Evolutionary conservation across 2,797 vertebrate species (phyloP).

Genomic region (Xyrichtys novacula): DNA sequence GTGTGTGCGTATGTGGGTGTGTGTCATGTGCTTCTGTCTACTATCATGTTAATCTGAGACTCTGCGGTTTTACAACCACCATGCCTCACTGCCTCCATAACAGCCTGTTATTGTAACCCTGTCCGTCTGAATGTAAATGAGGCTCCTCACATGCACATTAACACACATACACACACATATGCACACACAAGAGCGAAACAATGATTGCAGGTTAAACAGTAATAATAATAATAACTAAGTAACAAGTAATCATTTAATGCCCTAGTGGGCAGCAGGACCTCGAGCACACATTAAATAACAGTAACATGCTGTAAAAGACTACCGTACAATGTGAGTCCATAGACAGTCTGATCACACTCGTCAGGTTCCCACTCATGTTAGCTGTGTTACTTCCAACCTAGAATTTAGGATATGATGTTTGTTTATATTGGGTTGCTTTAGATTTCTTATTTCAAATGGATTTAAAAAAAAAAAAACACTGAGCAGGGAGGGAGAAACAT

Average conservation of each 20-base stretch:
- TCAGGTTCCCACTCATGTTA: too few species aligned
- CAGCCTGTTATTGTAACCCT: conserved; percentile 54
- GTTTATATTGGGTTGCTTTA: too few species aligned
- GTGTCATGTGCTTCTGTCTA: conserved; percentile 22
- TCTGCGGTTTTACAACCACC: conserved; percentile 48
- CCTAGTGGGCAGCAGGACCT: conserved; percentile 4
- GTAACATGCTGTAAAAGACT: conserved; percentile 17
- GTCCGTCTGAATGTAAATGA: conserved; percentile 40
- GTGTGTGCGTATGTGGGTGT: conserved; percentile 10
- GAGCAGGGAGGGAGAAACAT: too few species aligned
- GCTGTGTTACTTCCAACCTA: too few species aligned
- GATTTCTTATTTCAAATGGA: too few species aligned
- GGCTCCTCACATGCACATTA: not conserved
- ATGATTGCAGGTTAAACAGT: conserved; percentile 31
- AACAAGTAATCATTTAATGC: conserved; percentile 23
- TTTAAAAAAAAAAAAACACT: too few species aligned
- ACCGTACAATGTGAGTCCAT: too few species aligned
- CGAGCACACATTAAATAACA: not conserved
- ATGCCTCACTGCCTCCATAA: conserved; percentile 46
- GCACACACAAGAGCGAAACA: conserved; percentile 29
- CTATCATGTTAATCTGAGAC: conserved; percentile 42
- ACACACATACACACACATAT: conserved; percentile 16
- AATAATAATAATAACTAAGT: too few species aligned
- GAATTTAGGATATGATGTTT: too few species aligned
- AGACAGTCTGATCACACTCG: too few species aligned